Evolutionary conservation across 1,140 invertebrate species (phyloP).

Genomic region (Patella vulgata): DNA sequence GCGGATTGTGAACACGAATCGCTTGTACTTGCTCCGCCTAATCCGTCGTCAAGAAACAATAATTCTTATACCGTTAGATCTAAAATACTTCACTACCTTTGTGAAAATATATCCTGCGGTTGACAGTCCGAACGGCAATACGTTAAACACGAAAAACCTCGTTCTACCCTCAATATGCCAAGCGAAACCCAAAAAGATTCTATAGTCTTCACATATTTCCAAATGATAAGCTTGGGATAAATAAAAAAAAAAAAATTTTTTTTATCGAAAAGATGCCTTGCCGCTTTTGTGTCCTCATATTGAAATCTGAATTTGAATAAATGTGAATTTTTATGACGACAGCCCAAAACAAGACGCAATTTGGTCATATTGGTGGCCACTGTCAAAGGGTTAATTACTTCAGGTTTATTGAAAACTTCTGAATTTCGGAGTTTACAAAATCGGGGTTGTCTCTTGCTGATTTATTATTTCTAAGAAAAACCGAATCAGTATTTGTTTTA

Average conservation of each 20-base stretch:
- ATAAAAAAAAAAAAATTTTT: constrained; percentile 28
- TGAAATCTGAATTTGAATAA: no score
- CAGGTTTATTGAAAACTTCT: constrained; percentile 9
- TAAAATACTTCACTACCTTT: constrained; percentile 19
- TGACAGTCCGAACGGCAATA: constrained; percentile 22
- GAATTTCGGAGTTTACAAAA: constrained; percentile 17
- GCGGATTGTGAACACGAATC: no score
- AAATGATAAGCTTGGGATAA: constrained; percentile 30
- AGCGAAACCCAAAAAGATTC: constrained; percentile 23
- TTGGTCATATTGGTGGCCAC: constrained; percentile 15
- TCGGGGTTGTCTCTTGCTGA: constrained; percentile 11
- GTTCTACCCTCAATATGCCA: background rate
- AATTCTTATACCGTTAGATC: constrained; percentile 15
- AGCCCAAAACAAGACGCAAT: no score
- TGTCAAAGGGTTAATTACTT: constrained; percentile 24
- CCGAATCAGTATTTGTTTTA: background rate
- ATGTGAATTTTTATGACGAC: no score
- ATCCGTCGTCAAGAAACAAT: constrained; percentile 25
- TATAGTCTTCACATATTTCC: constrained; percentile 13
- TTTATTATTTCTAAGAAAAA: constrained; percentile 22
- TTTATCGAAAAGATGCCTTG: constrained; percentile 14
- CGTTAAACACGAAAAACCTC: constrained; percentile 19
- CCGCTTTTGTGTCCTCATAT: no score
- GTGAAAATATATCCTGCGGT: constrained; percentile 24
- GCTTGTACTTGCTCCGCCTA: background rate